These are phyloP conservation scores for Poecilobothrus nobilitatus DNA, from an alignment of 2,888 invertebrate species.

Conservation along the genomic window DNA sequence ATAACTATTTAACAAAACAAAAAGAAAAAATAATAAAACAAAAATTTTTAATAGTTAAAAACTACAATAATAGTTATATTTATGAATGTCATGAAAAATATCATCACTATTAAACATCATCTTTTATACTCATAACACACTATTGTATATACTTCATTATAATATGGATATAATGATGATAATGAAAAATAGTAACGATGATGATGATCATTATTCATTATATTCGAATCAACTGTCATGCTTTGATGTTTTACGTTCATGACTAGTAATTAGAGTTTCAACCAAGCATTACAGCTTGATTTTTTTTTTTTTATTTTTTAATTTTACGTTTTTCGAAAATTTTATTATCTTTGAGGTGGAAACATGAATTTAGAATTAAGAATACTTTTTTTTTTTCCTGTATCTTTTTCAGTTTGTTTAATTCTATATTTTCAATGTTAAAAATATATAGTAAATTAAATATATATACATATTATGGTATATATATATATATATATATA, in stretches of 20 bases:
- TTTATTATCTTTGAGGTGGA: not conserved
- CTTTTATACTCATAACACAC: not conserved
- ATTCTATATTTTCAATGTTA: not conserved
- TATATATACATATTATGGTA: no score
- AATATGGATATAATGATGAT: not conserved
- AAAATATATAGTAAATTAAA: not conserved
- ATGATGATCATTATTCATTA: not conserved
- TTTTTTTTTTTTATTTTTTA: no score
- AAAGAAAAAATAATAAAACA: no score
- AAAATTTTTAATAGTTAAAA: not conserved
- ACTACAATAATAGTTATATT: not conserved
- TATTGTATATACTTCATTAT: no score
- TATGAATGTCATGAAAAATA: not conserved
- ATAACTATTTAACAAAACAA: no score
- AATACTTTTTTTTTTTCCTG: not conserved
- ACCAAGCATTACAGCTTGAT: not conserved
- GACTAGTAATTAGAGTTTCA: conserved; percentile 2
- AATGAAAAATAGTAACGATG: not conserved
- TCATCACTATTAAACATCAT: not conserved
- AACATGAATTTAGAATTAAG: not conserved
- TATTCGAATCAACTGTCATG: not conserved
- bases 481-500: no score
- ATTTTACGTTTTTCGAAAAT: no score
- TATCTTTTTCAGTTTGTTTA: not conserved
- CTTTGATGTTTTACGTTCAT: conserved; percentile 1